Evolutionary conservation across 2,888 invertebrate genomes (phyloP).

Genomic region (Aphodius granarius): DNA sequence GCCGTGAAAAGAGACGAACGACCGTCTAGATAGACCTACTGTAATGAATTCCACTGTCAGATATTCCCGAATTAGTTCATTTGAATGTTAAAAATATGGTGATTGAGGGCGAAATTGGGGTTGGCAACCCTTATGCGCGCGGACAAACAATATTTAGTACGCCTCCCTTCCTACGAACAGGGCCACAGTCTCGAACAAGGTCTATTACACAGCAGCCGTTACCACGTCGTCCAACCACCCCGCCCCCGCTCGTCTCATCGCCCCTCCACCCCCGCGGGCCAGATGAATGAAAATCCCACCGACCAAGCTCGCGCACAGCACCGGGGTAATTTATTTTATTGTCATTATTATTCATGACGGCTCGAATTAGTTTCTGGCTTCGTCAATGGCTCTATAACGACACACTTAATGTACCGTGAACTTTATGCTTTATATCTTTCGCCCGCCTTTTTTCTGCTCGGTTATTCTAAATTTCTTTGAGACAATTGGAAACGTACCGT

Average conservation of each 20-base stretch:
- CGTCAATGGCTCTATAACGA: conserved; percentile 5
- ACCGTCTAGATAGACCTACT: neutral
- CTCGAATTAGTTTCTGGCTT: conserved; percentile 18
- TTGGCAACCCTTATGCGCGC: conserved; percentile 19
- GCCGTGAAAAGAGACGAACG: neutral
- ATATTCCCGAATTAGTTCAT: conserved; percentile 37
- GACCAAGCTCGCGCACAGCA: neutral
- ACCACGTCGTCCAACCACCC: neutral
- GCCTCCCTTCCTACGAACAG: neutral
- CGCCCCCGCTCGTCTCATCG: neutral
- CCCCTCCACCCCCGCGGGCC: neutral
- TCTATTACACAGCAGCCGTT: neutral
- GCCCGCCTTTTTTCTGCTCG: neutral
- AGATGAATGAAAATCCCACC: neutral
- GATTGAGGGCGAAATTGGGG: conserved; percentile 28
- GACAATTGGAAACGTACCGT: too few relatives aligned
- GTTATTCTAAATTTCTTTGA: too few relatives aligned
- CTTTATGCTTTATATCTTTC: neutral
- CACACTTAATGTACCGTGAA: conserved; percentile 10
- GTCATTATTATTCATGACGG: conserved; percentile 26
- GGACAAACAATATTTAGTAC: conserved; percentile 26
- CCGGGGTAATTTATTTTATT: conserved; percentile 23
- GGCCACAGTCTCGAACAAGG: neutral
- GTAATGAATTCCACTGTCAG: conserved; percentile 36
- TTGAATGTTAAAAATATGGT: conserved; percentile 38